A percentile compares a stretch with the other conserved stretches of the same genome.
phyloP scores from a whole-genome alignment of 2,888 invertebrate genomes.

The Tachystola acroxantha region DNA sequence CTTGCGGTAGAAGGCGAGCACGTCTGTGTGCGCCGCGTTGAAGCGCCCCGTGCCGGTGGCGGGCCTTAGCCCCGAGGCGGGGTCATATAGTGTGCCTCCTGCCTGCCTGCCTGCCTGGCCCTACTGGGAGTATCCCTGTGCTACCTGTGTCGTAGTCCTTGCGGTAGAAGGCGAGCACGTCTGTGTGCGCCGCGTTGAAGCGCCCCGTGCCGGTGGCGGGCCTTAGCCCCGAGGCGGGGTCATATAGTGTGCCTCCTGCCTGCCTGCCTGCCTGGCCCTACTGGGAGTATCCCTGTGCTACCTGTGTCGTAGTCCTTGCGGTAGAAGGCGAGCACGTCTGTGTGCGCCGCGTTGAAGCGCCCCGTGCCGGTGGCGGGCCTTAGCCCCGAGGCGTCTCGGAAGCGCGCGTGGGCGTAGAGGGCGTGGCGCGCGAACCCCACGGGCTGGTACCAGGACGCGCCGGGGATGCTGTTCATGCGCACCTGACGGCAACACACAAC shows the following conservation, averaged over 20 bases:
- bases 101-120: no score
- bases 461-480: constrained; percentile 95
- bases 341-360: constrained; percentile 62
- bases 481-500: constrained; percentile 71
- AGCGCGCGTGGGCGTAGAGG: constrained; percentile 85
- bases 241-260: no score
- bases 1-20: constrained; percentile 88
- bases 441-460: constrained; percentile 94
- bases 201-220: constrained; percentile 82
- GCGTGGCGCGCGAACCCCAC: constrained; percentile 94
- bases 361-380: constrained; percentile 82
- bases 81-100: constrained; percentile 64
- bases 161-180: constrained; percentile 89
- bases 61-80: constrained; percentile 66
- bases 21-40: constrained; percentile 76
- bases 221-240: constrained; percentile 54
- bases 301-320: constrained; percentile 84
- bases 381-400: constrained; percentile 58
- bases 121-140: no score
- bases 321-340: constrained; percentile 88
- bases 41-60: constrained; percentile 79
- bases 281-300: no score
- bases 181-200: constrained; percentile 69
- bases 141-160: constrained; percentile 82
- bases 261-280: no score